Evolutionary conservation across 2,113 vertebrate genomes (phyloP), one percentile per base, ranked within the genome.

Genomic region (Onychorhynchus coronatus): DNA sequence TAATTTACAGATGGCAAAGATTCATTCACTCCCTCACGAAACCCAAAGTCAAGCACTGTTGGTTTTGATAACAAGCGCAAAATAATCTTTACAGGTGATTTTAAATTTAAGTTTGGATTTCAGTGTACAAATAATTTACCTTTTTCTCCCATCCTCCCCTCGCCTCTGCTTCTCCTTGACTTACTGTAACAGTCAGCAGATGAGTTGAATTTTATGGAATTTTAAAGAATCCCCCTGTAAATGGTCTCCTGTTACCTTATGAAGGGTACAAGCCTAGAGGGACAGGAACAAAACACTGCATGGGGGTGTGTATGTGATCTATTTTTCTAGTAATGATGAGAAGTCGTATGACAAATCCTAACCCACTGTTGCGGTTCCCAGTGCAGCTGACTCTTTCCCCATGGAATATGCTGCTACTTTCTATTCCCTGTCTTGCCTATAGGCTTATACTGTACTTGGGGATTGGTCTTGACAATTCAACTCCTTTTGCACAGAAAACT

Each of bases 371-470:
- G 74, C 68, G 59, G 77, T 76, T 94, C 77, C 84, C 55, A 70
- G 67, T 66, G 73, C 94, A 93, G 91, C 87, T 89, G 94, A 89
- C 89, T 93, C 71, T 92, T 91, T 95, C 89, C 94, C 89, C 89
- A 16, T 33, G 61, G 86, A 95, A 92, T 87, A 89, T 96, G 96
- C 96, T 96, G 96, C 96, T 96, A 95, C 92, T 94, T 94, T 94
- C 88, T 94, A 49, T 93, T 93, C 92, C 77, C 75, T 83, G 41
- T 96, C 92, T 82, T 33, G 80, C 88, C 86, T 72, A 22, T 87
- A 37, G 95, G 95, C 93, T 96, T 42, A 94, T 91, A 89, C 93
- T 94, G 83, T 96, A 93, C 58, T 30, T 89, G 96, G 91, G 96
- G 96, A 96, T 91, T 65, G 91, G 95, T 96, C 92, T 91, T 81